Evolutionary conservation across 2,888 invertebrate species (phyloP).

Genomic region (Mesorhabditis sp.): DNA sequence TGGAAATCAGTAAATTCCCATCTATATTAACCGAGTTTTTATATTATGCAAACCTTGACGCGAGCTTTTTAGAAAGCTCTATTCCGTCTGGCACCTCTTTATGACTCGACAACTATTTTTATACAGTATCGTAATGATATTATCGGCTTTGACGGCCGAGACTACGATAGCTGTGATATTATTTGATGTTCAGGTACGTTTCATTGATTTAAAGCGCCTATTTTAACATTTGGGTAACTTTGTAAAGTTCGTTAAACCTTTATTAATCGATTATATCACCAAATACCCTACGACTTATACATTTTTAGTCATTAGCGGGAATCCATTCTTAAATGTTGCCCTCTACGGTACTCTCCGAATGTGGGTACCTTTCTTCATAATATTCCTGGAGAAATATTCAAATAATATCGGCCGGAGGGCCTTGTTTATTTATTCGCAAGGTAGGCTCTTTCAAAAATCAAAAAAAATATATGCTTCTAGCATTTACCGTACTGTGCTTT

Average conservation of each 20-base stretch:
- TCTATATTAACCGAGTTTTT: neutral
- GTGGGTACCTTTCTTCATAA: conserved; percentile 37
- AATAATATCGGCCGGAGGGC: conserved; percentile 29
- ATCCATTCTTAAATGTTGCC: conserved; percentile 38
- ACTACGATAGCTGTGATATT: conserved; percentile 32
- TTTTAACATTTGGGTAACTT: too few relatives aligned
- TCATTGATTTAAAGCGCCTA: too few relatives aligned
- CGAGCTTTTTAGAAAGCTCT: conserved; percentile 12
- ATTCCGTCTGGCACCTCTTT: conserved; percentile 32
- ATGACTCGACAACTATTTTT: conserved; percentile 20
- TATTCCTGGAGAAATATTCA: conserved; percentile 24
- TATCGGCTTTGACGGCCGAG: conserved; percentile 32
- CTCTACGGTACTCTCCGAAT: conserved; percentile 33
- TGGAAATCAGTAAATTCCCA: neutral
- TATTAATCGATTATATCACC: too few relatives aligned
- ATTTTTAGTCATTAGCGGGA: conserved; percentile 22
- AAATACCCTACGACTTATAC: too few relatives aligned
- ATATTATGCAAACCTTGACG: neutral
- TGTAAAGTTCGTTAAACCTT: too few relatives aligned
- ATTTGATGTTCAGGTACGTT: conserved; percentile 31
- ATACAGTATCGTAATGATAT: conserved; percentile 37
- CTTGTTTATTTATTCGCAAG: conserved; percentile 30
- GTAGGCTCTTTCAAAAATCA: conserved; percentile 12
- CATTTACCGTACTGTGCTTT: conserved; percentile 25
- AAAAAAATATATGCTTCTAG: conserved; percentile 15